phyloP scores from a whole-genome alignment of 2,888 invertebrate species.

The Acanthosoma haemorrhoidale region DNA sequence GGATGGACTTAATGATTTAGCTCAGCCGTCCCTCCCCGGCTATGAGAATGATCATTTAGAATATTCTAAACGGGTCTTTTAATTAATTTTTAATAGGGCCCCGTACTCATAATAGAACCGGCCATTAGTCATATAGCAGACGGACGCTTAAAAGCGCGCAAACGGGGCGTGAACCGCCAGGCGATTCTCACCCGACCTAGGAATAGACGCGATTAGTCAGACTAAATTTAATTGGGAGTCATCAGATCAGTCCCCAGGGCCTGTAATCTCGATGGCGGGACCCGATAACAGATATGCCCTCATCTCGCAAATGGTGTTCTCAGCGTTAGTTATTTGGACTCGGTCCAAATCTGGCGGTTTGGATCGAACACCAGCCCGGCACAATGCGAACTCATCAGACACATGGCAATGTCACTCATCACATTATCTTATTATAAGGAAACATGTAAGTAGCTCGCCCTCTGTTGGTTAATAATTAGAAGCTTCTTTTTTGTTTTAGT shows the following conservation, averaged over 20 bases:
- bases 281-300: not conserved
- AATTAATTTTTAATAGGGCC: constrained; percentile 14
- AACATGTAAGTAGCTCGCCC: too few species aligned
- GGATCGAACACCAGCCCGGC: not conserved
- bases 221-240: not conserved
- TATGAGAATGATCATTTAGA: not conserved
- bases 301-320: not conserved
- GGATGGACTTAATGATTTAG: not conserved
- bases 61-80: constrained; percentile 3
- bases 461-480: too few species aligned
- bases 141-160: not conserved
- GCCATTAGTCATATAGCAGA: constrained; percentile 11
- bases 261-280: too few species aligned
- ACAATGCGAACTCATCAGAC: too few species aligned
- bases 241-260: not conserved
- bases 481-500: too few species aligned
- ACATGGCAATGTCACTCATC: too few species aligned
- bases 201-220: not conserved
- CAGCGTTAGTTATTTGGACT: not conserved
- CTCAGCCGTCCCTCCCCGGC: too few species aligned
- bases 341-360: not conserved
- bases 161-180: not conserved
- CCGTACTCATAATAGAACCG: not conserved
- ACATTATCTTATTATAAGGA: too few species aligned
- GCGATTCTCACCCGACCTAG: not conserved